A percentile compares a stretch with the other conserved stretches of the same genome.
Conservation (phyloP, 2,797 vertebrate species). For the Parambassis ranga region DNA sequence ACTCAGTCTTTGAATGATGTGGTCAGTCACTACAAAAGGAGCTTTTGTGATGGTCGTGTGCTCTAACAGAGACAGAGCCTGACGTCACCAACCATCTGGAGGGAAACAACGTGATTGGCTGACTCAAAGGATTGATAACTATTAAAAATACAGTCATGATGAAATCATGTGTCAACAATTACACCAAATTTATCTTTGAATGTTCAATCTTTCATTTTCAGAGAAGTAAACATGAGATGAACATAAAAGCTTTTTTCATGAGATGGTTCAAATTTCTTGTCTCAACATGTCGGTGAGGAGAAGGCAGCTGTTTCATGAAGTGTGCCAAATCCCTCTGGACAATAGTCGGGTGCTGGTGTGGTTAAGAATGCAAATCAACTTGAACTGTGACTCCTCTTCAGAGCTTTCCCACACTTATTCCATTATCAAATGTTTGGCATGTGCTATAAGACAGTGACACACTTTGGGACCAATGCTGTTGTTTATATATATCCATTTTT, state of each 20-base stretch:
- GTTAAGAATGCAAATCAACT: neutral
- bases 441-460: neutral
- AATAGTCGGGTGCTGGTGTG: neutral
- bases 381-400: conserved; percentile 59
- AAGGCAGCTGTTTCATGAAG: conserved; percentile 20
- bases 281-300: neutral
- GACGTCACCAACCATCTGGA: conserved; percentile 48
- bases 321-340: conserved; percentile 34
- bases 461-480: conserved; percentile 34
- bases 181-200: too few relatives aligned
- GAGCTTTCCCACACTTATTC: conserved; percentile 75
- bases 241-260: neutral
- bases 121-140: neutral
- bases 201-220: too few relatives aligned
- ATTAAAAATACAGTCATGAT: too few relatives aligned
- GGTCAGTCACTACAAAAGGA: neutral
- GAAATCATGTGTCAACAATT: neutral
- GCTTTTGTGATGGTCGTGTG: neutral
- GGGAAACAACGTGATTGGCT: conserved; percentile 24
- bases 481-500: neutral
- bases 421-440: neutral
- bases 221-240: conserved; percentile 31
- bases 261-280: neutral
- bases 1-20: neutral
- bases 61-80: neutral